Evolutionary conservation across 2,888 invertebrate species (phyloP).

Genomic region (Parnassius orleans): DNA sequence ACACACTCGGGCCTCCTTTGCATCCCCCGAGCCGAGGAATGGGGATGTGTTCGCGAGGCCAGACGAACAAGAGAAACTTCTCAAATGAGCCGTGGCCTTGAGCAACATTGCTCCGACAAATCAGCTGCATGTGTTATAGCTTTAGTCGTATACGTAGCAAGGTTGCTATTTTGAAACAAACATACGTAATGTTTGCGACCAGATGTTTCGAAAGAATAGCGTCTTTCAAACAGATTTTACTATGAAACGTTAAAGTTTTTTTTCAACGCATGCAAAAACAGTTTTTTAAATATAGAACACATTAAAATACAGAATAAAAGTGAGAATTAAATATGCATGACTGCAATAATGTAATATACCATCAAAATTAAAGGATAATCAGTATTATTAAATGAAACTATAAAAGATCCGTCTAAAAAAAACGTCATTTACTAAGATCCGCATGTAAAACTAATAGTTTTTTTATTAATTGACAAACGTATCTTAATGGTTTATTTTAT

Average conservation of each 20-base stretch:
- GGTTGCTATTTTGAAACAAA: not conserved
- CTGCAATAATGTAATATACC: not conserved
- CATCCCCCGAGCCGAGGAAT: constrained; percentile 50
- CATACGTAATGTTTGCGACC: not conserved
- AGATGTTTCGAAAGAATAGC: not conserved
- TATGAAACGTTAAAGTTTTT: no score
- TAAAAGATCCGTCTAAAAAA: no score
- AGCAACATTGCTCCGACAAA: constrained; percentile 3
- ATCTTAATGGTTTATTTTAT: no score
- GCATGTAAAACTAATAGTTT: not conserved
- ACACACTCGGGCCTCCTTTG: constrained; percentile 51
- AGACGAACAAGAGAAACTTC: constrained; percentile 64
- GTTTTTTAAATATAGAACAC: not conserved
- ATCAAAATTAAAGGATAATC: not conserved
- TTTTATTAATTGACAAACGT: no score
- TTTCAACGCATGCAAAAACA: not conserved
- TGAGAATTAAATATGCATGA: not conserved
- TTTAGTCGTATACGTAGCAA: not conserved
- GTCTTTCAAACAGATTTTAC: no score
- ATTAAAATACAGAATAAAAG: not conserved
- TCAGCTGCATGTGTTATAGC: not conserved
- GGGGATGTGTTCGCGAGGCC: constrained; percentile 48
- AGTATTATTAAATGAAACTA: not conserved
- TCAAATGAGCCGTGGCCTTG: constrained; percentile 45
- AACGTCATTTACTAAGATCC: not conserved